Base-by-base conservation (phyloP, 37 sponge, comb jelly and placozoan genomes). In the Trichoplax adhaerens region DNA sequence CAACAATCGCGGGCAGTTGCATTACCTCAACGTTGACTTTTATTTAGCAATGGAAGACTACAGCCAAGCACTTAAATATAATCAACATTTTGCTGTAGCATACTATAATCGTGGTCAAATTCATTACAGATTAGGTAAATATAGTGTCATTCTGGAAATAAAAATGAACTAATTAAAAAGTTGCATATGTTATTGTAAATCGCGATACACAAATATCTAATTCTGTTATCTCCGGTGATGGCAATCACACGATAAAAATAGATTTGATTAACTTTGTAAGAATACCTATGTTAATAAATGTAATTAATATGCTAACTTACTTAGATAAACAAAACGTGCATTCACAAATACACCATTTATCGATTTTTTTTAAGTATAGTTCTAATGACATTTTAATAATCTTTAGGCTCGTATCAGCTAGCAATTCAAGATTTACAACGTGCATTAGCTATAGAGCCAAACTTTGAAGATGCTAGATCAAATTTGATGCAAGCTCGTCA, bases 71-170 rank as follows among this genome's bases (percentile, higher is more conserved):
- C 83, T 93, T 12, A 55, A 68, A 49, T 48, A 70, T 50, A 73
- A 93, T 54, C 81, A 76, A 4, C 52, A 66, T 8, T 78, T 88
- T 48, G 65, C 85, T 55, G 80, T 93, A 29, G 86, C 94, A 2
- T 88, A 77, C 68, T 93, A 93, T 70, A 93, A 93, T 67, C 86
- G 94, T 57, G 94, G 94, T 69, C 90, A 85, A 64, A 74, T 93
- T 8, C 86, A 85, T 29, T 93, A 93, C 68, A 69, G 94, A 62
- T 71, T 93, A 66, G 94, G 94, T 90, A 48, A 72, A 81, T 3
- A 12, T 8, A 49, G 48, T 51, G 52, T 29, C 52, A 55, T 3
- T 1, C 2, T n/a, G 54, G 52, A 5, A 66, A 50, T 66, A 8
- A 12, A 10, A 10, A 66, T 10, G 29, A 29, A 29, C 29, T 29